phyloP scores from a whole-genome alignment of 1,140 invertebrate species.

The Colletes latitarsis region DNA sequence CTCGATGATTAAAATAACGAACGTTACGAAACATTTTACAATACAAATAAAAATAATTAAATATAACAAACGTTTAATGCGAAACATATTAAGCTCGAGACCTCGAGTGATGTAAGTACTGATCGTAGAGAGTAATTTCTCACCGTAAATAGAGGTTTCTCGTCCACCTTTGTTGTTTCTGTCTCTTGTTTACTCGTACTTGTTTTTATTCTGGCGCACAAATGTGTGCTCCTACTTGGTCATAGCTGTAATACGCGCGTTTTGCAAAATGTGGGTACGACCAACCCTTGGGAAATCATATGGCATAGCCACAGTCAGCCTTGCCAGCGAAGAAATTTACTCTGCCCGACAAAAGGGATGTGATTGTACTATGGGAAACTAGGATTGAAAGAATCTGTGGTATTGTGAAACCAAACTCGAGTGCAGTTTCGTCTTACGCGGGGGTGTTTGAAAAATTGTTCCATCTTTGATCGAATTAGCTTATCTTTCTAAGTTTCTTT shows the following conservation, averaged over 20 bases:
- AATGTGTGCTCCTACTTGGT: conserved; percentile 54
- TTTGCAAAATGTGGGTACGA: conserved; percentile 56
- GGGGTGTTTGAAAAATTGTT: no score
- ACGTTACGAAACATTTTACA: no score
- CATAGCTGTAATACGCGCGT: conserved; percentile 42
- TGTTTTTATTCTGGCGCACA: conserved; percentile 39
- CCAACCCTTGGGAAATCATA: conserved; percentile 61
- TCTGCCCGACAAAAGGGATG: conserved; percentile 54
- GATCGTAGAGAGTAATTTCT: conserved; percentile 1
- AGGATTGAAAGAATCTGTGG: conserved; percentile 47
- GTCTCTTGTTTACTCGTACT: conserved; percentile 5
- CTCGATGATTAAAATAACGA: no score
- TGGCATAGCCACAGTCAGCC: conserved; percentile 29
- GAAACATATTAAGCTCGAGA: not conserved
- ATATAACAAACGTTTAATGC: not conserved
- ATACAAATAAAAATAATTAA: no score
- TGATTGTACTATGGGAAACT: conserved; percentile 48
- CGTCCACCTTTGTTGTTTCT: not conserved
- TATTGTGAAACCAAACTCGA: conserved; percentile 2
- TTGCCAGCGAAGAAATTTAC: conserved; percentile 53
- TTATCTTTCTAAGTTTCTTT: no score
- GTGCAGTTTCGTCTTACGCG: no score
- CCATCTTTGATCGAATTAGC: no score
- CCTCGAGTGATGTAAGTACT: not conserved
- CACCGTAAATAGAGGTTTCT: conserved; percentile 17